phyloP scores from a whole-genome alignment of 2,888 invertebrate species.

The Cephonodes hylas region DNA sequence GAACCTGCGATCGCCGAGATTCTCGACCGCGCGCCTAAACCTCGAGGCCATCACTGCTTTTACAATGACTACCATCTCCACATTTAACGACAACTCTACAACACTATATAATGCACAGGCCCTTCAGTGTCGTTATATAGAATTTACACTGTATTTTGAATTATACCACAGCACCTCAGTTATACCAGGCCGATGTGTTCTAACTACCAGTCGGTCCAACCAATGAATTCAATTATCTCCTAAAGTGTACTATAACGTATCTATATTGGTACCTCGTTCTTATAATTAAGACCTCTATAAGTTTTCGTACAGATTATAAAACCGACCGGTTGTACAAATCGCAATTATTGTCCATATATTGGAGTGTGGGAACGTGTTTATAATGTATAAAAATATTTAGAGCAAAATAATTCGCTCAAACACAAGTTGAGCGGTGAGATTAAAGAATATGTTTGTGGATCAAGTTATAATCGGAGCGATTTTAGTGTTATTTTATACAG shows the following conservation, averaged over 20 bases:
- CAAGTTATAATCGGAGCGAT: not conserved
- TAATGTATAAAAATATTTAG: conserved; percentile 36
- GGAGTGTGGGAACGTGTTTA: conserved; percentile 28
- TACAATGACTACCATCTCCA: too few relatives aligned
- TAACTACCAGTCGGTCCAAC: not conserved
- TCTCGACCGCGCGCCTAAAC: too few relatives aligned
- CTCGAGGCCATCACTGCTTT: too few relatives aligned
- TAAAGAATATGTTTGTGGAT: conserved; percentile 26
- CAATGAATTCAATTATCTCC: conserved; percentile 1
- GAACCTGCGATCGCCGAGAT: too few relatives aligned
- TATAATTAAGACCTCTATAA: not conserved
- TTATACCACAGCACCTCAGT: too few relatives aligned
- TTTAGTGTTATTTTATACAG: not conserved
- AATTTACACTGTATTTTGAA: too few relatives aligned
- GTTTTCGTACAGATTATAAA: not conserved
- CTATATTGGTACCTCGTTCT: not conserved
- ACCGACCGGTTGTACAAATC: not conserved
- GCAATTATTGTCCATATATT: not conserved
- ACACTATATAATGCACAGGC: too few relatives aligned
- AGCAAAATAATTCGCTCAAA: conserved; percentile 38
- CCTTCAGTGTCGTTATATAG: too few relatives aligned
- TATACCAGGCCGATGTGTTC: too few relatives aligned
- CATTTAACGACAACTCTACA: too few relatives aligned
- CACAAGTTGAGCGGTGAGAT: conserved; percentile 38
- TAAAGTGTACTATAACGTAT: not conserved